Evolutionary conservation across 2,797 vertebrate species (phyloP).

Genomic region (Bradypus variegatus): DNA sequence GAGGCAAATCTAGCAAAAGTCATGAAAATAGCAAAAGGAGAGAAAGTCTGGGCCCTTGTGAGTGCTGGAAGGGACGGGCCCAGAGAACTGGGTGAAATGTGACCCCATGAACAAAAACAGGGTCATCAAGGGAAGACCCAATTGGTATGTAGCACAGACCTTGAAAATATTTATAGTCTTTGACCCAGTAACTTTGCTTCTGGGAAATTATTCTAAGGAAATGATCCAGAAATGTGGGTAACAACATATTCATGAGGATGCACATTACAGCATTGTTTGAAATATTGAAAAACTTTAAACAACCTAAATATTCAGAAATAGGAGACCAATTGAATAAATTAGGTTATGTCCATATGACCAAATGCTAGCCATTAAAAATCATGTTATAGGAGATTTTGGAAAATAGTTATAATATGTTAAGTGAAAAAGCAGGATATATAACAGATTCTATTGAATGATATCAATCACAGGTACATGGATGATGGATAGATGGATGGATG

Average conservation of each 20-base stretch:
- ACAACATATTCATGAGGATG: background rate
- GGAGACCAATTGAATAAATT: background rate
- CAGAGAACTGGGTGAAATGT: rapidly evolving
- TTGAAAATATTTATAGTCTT: background rate
- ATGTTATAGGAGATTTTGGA: background rate
- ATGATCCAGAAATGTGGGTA: background rate
- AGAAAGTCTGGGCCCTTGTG: background rate
- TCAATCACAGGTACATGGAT: background rate
- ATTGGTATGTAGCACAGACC: rapidly evolving
- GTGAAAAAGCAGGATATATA: background rate
- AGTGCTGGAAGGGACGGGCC: background rate
- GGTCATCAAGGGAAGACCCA: too few species aligned
- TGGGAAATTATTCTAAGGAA: background rate
- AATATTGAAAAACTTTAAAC: background rate
- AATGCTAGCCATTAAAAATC: background rate
- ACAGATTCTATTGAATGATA: background rate
- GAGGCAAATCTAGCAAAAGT: background rate
- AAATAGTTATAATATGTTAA: background rate
- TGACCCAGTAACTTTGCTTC: background rate
- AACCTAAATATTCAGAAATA: background rate
- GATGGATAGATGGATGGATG: background rate
- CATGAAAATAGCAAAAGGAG: background rate
- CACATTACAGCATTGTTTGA: background rate
- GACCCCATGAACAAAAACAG: background rate
- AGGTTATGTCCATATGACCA: background rate